Evolutionary conservation across 2,113 vertebrate genomes (phyloP).

Genomic region (Chaenogobius annularis): DNA sequence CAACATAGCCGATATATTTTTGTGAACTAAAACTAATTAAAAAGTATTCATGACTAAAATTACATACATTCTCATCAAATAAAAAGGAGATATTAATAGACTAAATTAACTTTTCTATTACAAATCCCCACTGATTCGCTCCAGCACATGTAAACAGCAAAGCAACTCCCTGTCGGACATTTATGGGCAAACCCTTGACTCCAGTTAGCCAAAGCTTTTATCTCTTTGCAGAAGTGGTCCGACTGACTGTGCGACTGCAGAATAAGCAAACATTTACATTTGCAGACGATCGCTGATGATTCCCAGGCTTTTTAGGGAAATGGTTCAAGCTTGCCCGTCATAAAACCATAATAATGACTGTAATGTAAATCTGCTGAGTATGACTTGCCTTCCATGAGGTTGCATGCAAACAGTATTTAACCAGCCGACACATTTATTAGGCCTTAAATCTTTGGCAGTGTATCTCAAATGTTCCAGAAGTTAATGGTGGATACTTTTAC

Average conservation of each 20-base stretch:
- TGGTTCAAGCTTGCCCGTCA: slow-evolving; percentile 57
- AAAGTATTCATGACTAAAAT: too few relatives aligned
- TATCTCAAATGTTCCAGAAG: slow-evolving; percentile 42
- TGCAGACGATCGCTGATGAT: slow-evolving; percentile 25
- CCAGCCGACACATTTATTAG: slow-evolving; percentile 72
- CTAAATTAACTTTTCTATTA: too few relatives aligned
- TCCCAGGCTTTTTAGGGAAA: slow-evolving; percentile 63
- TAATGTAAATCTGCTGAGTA: slow-evolving; percentile 75
- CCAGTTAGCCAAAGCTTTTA: slow-evolving; percentile 18
- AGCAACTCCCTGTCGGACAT: not conserved
- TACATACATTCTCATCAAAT: too few relatives aligned
- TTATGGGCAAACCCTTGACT: not conserved
- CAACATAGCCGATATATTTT: too few relatives aligned
- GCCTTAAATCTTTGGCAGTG: slow-evolving; percentile 68
- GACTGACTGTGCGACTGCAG: slow-evolving; percentile 14
- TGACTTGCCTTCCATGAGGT: slow-evolving; percentile 63
- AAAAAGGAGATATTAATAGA: too few relatives aligned
- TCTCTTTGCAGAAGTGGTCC: slow-evolving; percentile 16
- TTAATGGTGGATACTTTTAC: slow-evolving; percentile 12
- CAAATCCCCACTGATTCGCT: not conserved
- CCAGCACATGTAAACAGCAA: not conserved
- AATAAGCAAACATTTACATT: slow-evolving; percentile 59
- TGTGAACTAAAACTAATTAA: too few relatives aligned
- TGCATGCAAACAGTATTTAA: slow-evolving; percentile 77
- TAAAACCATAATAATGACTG: slow-evolving; percentile 72